A percentile compares a stretch with the other conserved stretches of the same genome.
phyloP scores from a whole-genome alignment of 2,797 vertebrate species.

The Enteromius trimaculatus region DNA sequence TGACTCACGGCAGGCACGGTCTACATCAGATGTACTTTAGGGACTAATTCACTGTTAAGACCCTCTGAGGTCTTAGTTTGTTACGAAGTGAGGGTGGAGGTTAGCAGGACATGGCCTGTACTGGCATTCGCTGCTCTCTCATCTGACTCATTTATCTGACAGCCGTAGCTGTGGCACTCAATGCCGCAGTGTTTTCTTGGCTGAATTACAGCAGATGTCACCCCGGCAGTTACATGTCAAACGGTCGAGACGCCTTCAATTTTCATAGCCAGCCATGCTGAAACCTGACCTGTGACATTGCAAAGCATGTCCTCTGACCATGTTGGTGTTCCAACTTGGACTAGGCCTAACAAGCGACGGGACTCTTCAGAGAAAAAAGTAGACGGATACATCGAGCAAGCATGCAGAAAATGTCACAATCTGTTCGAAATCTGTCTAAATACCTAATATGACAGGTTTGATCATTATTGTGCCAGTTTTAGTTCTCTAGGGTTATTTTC shows the following conservation, averaged over 20 bases:
- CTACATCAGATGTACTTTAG: slow-evolving; percentile 5
- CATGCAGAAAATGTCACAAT: background rate
- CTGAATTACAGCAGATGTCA: slow-evolving; percentile 60
- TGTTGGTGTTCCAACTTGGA: slow-evolving; percentile 9
- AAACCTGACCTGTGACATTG: slow-evolving; percentile 51
- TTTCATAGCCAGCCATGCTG: slow-evolving; percentile 57
- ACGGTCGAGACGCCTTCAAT: slow-evolving; percentile 54
- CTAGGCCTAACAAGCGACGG: slow-evolving; percentile 23
- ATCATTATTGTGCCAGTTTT: background rate
- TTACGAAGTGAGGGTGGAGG: slow-evolving; percentile 43
- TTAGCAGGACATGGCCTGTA: slow-evolving; percentile 31
- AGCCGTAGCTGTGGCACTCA: slow-evolving; percentile 56
- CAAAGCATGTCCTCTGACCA: slow-evolving; percentile 45
- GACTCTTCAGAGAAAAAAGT: slow-evolving; percentile 2
- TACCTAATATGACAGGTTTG: slow-evolving; percentile 3
- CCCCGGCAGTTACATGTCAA: slow-evolving; percentile 54
- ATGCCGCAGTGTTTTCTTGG: slow-evolving; percentile 56
- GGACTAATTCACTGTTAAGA: slow-evolving; percentile 33
- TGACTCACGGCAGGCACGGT: background rate
- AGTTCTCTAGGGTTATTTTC: background rate
- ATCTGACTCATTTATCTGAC: slow-evolving; percentile 56
- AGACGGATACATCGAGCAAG: background rate
- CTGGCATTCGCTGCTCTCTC: slow-evolving; percentile 48
- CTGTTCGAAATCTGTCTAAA: slow-evolving; percentile 19
- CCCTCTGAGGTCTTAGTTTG: slow-evolving; percentile 37